Percentiles rank a stretch among this genome's conserved stretches.
These are phyloP conservation scores for Fistularia tabacaria DNA, from an alignment of 2,797 vertebrate genomes.

Conservation along the genomic window DNA sequence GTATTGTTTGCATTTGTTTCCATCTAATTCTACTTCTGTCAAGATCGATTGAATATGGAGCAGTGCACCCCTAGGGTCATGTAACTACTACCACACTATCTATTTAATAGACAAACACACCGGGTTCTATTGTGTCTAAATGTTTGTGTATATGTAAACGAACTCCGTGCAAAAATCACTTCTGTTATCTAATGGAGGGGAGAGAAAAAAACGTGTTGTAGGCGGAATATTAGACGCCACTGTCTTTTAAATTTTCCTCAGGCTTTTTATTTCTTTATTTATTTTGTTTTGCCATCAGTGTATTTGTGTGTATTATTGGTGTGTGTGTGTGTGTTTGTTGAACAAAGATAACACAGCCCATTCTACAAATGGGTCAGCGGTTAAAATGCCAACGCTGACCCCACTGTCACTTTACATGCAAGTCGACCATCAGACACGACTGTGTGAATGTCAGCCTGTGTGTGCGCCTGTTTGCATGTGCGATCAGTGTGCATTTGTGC, in stretches of 20 bases:
- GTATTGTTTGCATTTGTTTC: conserved; percentile 41
- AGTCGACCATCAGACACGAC: conserved; percentile 20
- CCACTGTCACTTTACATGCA: conserved; percentile 57
- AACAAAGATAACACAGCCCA: conserved; percentile 16
- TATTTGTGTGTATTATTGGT: neutral
- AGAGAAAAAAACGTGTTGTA: neutral
- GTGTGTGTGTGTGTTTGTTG: no score
- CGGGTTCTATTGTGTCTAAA: conserved; percentile 1
- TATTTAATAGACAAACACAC: conserved; percentile 2
- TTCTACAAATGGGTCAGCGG: conserved; percentile 60
- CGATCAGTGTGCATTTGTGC: neutral
- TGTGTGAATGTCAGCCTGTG: conserved; percentile 6
- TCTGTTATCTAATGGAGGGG: neutral
- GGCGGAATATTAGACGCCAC: no score
- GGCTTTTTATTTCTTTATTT: conserved; percentile 1
- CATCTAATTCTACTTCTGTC: conserved; percentile 44
- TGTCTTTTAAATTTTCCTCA: no score
- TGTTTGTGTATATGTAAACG: neutral
- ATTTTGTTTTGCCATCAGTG: neutral
- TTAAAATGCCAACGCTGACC: conserved; percentile 57
- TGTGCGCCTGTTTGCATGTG: neutral
- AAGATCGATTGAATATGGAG: conserved; percentile 42
- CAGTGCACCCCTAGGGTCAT: conserved; percentile 40
- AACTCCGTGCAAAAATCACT: neutral
- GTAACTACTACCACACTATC: conserved; percentile 11